Evolutionary conservation across 2,113 vertebrate genomes (phyloP), one percentile per base, ranked within the genome.

Genomic region (Choloepus hoffmanni): DNA sequence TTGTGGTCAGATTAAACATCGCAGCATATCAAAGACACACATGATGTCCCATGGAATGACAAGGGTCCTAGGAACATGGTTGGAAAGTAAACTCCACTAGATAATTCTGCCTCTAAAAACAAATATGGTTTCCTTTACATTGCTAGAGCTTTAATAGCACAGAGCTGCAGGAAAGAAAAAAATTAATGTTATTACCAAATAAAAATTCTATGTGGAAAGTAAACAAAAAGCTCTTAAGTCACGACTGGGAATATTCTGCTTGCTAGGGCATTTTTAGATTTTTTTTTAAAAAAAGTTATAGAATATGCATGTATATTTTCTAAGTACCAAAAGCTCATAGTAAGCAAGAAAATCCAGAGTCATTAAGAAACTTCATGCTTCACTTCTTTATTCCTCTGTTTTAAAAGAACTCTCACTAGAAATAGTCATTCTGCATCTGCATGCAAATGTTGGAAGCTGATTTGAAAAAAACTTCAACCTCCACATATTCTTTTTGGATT

Each of bases 391-490:
- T 73, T 89, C 5, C 48, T 89, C 73, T 92, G 65, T 48, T 53
- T 92, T 67, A 55, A 68, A 90, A 90, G 48, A 33, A 53, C 26
- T 68, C 30, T 74, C 36, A 13, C 23, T 83, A 74, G 40, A 89
- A 92, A 86, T 12, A 78, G 21, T 76, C 33, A 62, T 68, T 63
- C 14, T 62, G 2, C 23, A 74, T 93, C 68, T 83, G 4, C 43
- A 30, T 6, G 10, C 24, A 95, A 83, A 60, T 48, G 19, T 62
- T 48, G 30, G 24, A 28, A 70, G n/a, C 28, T 74, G 45, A 88
- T 77, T 91, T 89, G 26, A 81, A 94, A 90, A 96, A 86, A 81
- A 60, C 16, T 58, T 84, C 16, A 86, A 83, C 43, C 21, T 62
- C 83, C 11, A 76, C 7, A 95, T 84, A 90, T 60, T 53, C 23